Conservation (phyloP, 2,797 vertebrate species). For the Coregonus suidteri region DNA sequence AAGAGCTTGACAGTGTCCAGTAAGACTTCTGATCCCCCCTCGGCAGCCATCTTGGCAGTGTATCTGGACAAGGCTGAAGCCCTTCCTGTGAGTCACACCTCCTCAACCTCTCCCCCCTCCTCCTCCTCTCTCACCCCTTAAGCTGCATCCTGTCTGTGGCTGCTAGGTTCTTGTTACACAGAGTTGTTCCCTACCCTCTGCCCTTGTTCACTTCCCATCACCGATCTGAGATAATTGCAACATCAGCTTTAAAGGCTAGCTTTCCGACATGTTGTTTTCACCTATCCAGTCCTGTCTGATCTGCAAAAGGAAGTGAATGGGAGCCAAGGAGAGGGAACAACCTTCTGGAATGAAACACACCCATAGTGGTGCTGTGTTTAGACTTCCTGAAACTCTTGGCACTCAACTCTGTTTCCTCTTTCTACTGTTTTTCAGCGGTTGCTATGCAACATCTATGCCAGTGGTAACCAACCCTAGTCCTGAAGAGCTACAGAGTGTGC, state of each 20-base stretch:
- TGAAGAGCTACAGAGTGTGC: too few species aligned
- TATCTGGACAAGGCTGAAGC: conserved; percentile 93
- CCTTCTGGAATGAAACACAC: background rate
- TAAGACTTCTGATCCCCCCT: conserved; percentile 79
- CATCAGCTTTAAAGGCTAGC: background rate
- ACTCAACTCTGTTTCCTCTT: background rate
- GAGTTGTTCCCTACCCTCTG: conserved; percentile 20
- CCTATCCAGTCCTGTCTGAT: background rate
- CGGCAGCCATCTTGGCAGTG: conserved; percentile 86
- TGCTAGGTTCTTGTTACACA: conserved; percentile 38
- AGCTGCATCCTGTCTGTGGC: conserved; percentile 62
- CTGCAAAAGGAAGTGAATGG: background rate
- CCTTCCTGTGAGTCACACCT: conserved; percentile 86
- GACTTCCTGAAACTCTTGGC: background rate
- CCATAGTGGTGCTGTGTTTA: background rate
- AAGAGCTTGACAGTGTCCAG: conserved; percentile 60
- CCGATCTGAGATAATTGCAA: background rate
- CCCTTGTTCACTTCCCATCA: background rate
- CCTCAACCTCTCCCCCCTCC: conserved; percentile 23
- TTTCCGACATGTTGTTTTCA: background rate
- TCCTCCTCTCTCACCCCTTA: conserved; percentile 19
- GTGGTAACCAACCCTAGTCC: background rate
- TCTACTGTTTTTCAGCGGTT: background rate
- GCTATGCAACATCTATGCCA: background rate
- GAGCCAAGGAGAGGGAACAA: too few species aligned